Evolutionary conservation across 2,797 vertebrate genomes (phyloP).

Genomic region (Myotis planiceps): DNA sequence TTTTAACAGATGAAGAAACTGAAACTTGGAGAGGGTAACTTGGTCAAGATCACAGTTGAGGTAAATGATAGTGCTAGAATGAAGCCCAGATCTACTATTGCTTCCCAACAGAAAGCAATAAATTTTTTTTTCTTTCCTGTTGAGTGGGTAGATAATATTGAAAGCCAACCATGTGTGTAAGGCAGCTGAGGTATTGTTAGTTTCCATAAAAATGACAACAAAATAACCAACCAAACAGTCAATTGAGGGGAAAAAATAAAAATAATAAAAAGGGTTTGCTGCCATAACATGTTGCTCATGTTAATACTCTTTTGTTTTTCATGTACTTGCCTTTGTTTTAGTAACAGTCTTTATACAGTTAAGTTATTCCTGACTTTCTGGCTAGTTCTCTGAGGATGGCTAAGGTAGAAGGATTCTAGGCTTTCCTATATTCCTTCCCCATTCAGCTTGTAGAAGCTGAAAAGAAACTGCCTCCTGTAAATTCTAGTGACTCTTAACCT

Average conservation of each 20-base stretch:
- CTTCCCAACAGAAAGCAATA: background rate
- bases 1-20: constrained; percentile 29
- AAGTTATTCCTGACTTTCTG: background rate
- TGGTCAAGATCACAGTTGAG: background rate
- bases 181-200: background rate
- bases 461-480: background rate
- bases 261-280: background rate
- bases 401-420: background rate
- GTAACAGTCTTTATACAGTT: background rate
- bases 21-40: background rate
- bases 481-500: background rate
- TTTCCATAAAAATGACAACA: background rate
- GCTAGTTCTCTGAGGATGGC: background rate
- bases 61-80: background rate
- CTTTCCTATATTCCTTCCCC: background rate
- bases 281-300: background rate
- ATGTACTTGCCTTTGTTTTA: background rate
- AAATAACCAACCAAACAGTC: background rate
- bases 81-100: background rate
- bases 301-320: background rate
- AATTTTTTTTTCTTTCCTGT: background rate
- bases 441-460: background rate
- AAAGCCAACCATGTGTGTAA: constrained; percentile 18
- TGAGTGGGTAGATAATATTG: background rate
- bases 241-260: background rate